Evolutionary conservation across 2,113 vertebrate species (phyloP).

Genomic region (Gobio gobio): DNA sequence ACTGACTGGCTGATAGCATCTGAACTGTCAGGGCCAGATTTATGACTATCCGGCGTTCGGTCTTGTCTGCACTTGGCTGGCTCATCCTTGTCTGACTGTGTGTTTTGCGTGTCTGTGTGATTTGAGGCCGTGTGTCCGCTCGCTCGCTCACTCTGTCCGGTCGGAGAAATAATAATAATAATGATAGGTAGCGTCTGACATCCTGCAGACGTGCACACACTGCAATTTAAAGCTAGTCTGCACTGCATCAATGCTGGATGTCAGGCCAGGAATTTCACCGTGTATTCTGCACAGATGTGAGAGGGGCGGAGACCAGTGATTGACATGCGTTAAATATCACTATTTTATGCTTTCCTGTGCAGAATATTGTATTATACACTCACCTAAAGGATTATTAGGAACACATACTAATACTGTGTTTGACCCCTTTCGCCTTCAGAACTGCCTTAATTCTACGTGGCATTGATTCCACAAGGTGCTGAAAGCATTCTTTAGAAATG

Average conservation of each 20-base stretch:
- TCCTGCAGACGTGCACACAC: conserved; percentile 50
- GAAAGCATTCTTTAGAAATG: too few species aligned
- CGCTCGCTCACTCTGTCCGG: conserved; percentile 37
- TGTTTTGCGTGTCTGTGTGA: conserved; percentile 28
- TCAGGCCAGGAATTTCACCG: conserved; percentile 44
- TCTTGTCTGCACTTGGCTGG: conserved; percentile 22
- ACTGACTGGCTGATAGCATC: conserved; percentile 49
- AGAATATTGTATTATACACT: too few species aligned
- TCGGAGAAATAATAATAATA: conserved; percentile 37
- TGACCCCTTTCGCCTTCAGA: too few species aligned
- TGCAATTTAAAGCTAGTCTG: conserved; percentile 52
- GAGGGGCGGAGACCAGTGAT: not conserved
- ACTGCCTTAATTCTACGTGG: too few species aligned
- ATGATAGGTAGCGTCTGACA: conserved; percentile 50
- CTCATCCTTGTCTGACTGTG: conserved; percentile 28
- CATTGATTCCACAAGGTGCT: too few species aligned
- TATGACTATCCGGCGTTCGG: conserved; percentile 24
- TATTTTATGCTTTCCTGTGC: not conserved
- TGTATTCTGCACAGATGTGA: conserved; percentile 44
- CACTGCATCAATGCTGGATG: conserved; percentile 43
- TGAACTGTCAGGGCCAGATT: conserved; percentile 45
- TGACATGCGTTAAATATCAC: not conserved
- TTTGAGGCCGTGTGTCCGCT: conserved; percentile 45
- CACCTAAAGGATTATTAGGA: too few species aligned
- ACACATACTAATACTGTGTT: too few species aligned